These are phyloP conservation scores for Maccullochella peelii DNA, from an alignment of 2,113 vertebrate species.

Conservation along the genomic window DNA sequence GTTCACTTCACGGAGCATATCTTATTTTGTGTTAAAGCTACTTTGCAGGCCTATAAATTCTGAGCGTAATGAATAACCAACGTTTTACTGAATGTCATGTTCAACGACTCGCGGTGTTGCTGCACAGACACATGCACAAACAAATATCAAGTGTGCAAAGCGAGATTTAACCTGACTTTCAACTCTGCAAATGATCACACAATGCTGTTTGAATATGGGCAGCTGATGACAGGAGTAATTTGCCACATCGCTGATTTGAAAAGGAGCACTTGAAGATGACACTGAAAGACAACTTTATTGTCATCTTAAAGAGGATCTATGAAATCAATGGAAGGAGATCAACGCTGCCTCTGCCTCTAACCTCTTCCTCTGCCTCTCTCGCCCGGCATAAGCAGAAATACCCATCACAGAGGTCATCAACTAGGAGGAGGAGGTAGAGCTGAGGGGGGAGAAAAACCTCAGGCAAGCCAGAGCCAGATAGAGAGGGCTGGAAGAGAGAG, in stretches of 20 bases:
- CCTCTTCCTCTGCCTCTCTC: too few relatives aligned
- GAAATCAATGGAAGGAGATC: slow-evolving; percentile 76
- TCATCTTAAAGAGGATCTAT: slow-evolving; percentile 72
- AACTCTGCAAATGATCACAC: slow-evolving; percentile 52
- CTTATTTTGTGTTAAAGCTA: slow-evolving; percentile 22
- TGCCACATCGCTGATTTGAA: slow-evolving; percentile 65
- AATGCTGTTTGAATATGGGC: slow-evolving; percentile 26
- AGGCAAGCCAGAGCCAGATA: slow-evolving; percentile 60
- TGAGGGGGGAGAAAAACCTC: slow-evolving; percentile 64
- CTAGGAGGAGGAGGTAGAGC: slow-evolving; percentile 36
- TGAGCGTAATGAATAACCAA: slow-evolving; percentile 11
- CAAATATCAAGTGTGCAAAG: slow-evolving; percentile 49
- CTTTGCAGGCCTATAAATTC: slow-evolving; percentile 28
- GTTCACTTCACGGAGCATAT: slow-evolving; percentile 19
- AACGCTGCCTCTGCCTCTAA: slow-evolving; percentile 54
- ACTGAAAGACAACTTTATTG: slow-evolving; percentile 72
- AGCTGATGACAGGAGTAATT: slow-evolving; percentile 66
- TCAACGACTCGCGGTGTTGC: slow-evolving; percentile 39
- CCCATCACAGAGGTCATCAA: slow-evolving; percentile 67
- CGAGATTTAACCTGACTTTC: slow-evolving; percentile 64
- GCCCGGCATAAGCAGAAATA: slow-evolving; percentile 70
- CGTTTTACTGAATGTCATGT: slow-evolving; percentile 22
- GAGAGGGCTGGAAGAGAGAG: slow-evolving; percentile 26
- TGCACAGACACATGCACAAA: slow-evolving; percentile 35
- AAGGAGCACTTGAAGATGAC: slow-evolving; percentile 69